Conservation (phyloP, 2,113 vertebrate genomes). For the Heterochromis multidens region DNA sequence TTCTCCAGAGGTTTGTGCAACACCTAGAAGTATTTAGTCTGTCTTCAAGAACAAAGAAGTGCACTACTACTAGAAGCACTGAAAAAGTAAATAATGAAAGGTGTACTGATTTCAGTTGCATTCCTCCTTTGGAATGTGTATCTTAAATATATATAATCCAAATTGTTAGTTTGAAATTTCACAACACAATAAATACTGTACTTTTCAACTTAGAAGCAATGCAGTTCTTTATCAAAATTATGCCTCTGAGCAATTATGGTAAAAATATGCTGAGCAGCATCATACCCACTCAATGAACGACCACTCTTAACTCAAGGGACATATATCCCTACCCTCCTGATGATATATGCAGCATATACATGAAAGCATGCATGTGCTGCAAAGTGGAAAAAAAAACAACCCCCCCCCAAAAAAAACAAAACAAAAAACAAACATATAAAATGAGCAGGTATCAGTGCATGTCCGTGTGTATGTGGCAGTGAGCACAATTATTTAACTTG, state of each 20-base stretch:
- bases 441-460: slow-evolving; percentile 9
- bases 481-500: not conserved
- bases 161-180: not conserved
- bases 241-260: not conserved
- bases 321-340: not conserved
- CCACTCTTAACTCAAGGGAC: slow-evolving; percentile 13
- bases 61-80: too few relatives aligned
- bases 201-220: not conserved
- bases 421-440: slow-evolving; percentile 22
- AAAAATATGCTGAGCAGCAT: slow-evolving; percentile 21
- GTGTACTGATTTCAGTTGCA: not conserved
- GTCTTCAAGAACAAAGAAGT: too few relatives aligned
- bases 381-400: not conserved
- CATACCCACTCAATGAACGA: slow-evolving; percentile 16
- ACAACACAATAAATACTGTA: slow-evolving; percentile 18
- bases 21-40: not conserved
- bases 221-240: not conserved
- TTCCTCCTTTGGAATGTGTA: not conserved
- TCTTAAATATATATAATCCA: not conserved
- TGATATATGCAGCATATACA: too few relatives aligned
- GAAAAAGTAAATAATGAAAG: not conserved
- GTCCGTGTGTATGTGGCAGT: not conserved
- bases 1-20: not conserved
- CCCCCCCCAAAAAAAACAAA: too few relatives aligned
- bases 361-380: not conserved